These are phyloP conservation scores for Tachysurus vachellii DNA, from an alignment of 2,113 vertebrate species.

Conservation along the genomic window DNA sequence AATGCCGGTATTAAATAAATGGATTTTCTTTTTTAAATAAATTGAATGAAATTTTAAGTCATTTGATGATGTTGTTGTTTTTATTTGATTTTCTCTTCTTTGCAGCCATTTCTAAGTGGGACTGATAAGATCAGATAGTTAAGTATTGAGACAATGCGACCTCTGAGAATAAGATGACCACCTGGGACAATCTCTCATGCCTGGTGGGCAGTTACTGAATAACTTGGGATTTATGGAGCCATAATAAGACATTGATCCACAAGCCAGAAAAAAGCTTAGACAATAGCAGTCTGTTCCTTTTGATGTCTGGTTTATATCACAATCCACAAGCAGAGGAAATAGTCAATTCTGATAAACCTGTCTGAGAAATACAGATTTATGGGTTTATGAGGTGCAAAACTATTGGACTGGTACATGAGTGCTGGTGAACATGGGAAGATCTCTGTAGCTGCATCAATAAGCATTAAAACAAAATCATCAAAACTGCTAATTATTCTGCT, in stretches of 20 bases:
- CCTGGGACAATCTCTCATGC: slow-evolving; percentile 18
- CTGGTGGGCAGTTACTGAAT: slow-evolving; percentile 69
- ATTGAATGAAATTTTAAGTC: neutral
- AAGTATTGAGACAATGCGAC: slow-evolving; percentile 1
- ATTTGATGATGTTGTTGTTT: neutral
- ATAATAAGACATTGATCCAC: slow-evolving; percentile 58
- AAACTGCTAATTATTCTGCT: neutral
- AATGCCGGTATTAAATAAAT: neutral
- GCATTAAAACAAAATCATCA: neutral
- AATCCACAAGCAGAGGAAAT: slow-evolving; percentile 30
- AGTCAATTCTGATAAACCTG: slow-evolving; percentile 58
- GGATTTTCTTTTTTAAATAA: neutral
- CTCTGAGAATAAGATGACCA: slow-evolving; percentile 36
- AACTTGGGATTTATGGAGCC: slow-evolving; percentile 71
- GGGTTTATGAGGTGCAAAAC: slow-evolving; percentile 36
- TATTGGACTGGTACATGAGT: neutral
- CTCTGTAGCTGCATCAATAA: neutral
- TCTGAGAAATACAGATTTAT: slow-evolving; percentile 25
- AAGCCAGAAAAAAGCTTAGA: slow-evolving; percentile 61
- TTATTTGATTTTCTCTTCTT: neutral
- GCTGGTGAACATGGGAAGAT: neutral
- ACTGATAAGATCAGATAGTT: slow-evolving; percentile 22
- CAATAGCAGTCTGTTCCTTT: slow-evolving; percentile 70
- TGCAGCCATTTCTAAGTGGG: slow-evolving; percentile 1
- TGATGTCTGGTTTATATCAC: slow-evolving; percentile 52